phyloP scores from a whole-genome alignment of 2,888 invertebrate species.

The Drosophila rubida region DNA sequence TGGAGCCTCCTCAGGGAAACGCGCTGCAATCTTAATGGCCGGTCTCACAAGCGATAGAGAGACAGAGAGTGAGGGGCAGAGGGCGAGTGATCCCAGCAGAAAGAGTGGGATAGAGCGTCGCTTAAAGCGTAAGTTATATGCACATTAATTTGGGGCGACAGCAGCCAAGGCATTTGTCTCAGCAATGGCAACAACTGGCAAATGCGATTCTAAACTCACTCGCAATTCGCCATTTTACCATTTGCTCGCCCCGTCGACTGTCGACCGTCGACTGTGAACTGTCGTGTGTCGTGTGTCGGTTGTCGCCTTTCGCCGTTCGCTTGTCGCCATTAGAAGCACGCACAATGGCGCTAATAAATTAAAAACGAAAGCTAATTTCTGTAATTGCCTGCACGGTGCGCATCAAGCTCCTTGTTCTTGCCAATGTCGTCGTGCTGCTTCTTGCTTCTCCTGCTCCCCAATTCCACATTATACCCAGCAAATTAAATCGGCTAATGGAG shows the following conservation, averaged over 20 bases:
- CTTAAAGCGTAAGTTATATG: constrained; percentile 58
- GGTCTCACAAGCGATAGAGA: constrained; percentile 4
- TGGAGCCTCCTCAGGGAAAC: constrained; percentile 58
- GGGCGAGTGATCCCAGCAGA: not conserved
- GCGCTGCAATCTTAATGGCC: constrained; percentile 66
- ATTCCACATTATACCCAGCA: constrained; percentile 13
- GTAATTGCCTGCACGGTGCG: constrained; percentile 71
- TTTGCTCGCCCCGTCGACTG: constrained; percentile 24
- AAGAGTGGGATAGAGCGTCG: constrained; percentile 1
- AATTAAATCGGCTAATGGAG: constrained; percentile 1
- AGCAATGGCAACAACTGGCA: constrained; percentile 32
- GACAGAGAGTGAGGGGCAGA: not conserved
- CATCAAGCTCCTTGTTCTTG: constrained; percentile 61
- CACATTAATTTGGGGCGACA: constrained; percentile 74
- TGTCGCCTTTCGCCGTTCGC: constrained; percentile 59
- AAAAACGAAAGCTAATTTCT: constrained; percentile 81
- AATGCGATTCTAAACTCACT: constrained; percentile 3
- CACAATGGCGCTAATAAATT: constrained; percentile 78
- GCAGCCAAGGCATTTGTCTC: constrained; percentile 69
- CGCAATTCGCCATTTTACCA: constrained; percentile 14
- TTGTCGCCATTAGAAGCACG: constrained; percentile 74
- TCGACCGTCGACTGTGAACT: not conserved
- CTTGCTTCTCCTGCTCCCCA: not conserved
- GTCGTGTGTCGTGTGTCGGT: not conserved
- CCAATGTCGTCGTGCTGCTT: constrained; percentile 33